Evolutionary conservation across 1,140 invertebrate species (phyloP).

Genomic region (Calephelis virginiensis): DNA sequence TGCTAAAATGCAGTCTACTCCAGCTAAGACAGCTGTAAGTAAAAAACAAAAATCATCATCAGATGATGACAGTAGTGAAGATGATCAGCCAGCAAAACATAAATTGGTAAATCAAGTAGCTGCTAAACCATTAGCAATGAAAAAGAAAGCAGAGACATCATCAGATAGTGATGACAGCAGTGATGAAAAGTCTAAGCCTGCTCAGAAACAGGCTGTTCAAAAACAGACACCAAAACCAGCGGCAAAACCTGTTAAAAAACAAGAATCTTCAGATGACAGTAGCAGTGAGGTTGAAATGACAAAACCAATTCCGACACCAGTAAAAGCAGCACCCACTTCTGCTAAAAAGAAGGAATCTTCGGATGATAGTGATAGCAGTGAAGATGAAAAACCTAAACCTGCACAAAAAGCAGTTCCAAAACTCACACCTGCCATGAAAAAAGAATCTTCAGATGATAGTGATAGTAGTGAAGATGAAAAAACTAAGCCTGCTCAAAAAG

Average conservation of each 20-base stretch:
- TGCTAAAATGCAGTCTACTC: not conserved
- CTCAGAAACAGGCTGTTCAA: not conserved
- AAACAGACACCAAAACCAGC: slow-evolving; percentile 31
- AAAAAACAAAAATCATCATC: slow-evolving; percentile 21
- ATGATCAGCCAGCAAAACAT: slow-evolving; percentile 9
- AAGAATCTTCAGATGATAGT: slow-evolving; percentile 43
- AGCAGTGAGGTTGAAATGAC: slow-evolving; percentile 41
- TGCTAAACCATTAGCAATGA: slow-evolving; percentile 8
- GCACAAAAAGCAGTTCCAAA: slow-evolving; percentile 29
- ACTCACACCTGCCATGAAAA: slow-evolving; percentile 29
- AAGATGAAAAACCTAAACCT: slow-evolving; percentile 40
- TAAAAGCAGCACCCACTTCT: slow-evolving; percentile 2
- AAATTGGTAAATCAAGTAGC: slow-evolving; percentile 2
- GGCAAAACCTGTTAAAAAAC: slow-evolving; percentile 33
- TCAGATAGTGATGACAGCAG: slow-evolving; percentile 42
- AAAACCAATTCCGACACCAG: slow-evolving; percentile 20
- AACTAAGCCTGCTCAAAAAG: slow-evolving; percentile 27
- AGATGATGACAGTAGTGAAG: slow-evolving; percentile 19
- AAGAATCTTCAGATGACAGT: slow-evolving; percentile 39
- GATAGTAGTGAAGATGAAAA: slow-evolving; percentile 38
- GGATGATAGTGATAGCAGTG: slow-evolving; percentile 40
- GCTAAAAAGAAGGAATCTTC: slow-evolving; percentile 34
- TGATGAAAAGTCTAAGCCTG: slow-evolving; percentile 33
- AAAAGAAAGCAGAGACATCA: slow-evolving; percentile 26
- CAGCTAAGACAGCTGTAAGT: not conserved